Evolutionary conservation across 2,888 invertebrate genomes (phyloP), one percentile per base, ranked within the genome.

Genomic region (Caenorhabditis sp.): DNA sequence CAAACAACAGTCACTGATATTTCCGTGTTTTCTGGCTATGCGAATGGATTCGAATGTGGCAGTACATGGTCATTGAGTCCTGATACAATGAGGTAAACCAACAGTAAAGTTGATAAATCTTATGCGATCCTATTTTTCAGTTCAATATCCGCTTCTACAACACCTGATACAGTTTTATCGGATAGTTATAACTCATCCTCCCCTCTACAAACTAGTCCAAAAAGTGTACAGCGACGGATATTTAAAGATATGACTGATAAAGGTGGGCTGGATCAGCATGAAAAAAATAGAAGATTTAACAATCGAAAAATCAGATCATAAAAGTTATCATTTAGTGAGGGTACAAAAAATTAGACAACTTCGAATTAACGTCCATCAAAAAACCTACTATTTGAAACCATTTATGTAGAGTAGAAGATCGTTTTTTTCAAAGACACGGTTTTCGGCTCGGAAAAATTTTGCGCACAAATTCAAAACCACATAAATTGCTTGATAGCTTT

Each of bases 91-190:
- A 68, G 71, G 67, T 73, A 69, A 50, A 58, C 56, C n/a, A n/a
- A 70, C 77, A n/a, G 65, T 81, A 52, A 68, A 70, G 67, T 73
- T 67, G 38, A 58, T 52, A 10, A 23, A 23, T 53, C 20, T 53
- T 12, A 53, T 23, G 5, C 17, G 53, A 58, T 64, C 58, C 53
- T 25, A n/a, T 52, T 58, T 60, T 69, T 8, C 36, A 73, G 73
- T 43, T 68, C 68, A 3, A 73, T 73, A n/a, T 74, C 75, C 10
- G 70, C 71, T 43, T 76, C 74, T 25, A 82, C 84, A 25, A 85
- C 86, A 27, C 86, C 86, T 25, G 86, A 86, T 68, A 85, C 86
- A 0, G 72, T 84, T 31, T 61, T 76, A 50, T 83, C 85, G 5
- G 71, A 76, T 31, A 84, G 85, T 21, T 85, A 83, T 64, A 64